Evolutionary conservation across 2,113 vertebrate genomes (phyloP).

Genomic region (Eretmodus cyanostictus): DNA sequence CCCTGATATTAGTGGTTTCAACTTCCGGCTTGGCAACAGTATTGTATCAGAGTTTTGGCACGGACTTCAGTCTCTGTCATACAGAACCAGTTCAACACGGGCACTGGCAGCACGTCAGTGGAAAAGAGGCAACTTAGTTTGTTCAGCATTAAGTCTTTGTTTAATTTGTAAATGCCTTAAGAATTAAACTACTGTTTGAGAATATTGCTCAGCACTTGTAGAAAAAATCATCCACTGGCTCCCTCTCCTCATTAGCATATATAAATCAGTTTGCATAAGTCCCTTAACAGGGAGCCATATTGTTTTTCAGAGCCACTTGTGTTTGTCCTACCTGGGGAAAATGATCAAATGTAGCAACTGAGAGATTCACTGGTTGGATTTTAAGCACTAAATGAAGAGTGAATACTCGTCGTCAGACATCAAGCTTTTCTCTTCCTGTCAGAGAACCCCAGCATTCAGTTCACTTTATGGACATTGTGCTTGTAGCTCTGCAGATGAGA

Average conservation of each 20-base stretch:
- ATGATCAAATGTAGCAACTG: background rate
- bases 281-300: background rate
- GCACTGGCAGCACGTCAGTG: background rate
- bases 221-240: background rate
- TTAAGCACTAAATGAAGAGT: background rate
- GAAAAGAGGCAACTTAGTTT: background rate
- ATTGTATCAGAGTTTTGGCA: background rate
- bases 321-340: background rate
- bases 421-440: background rate
- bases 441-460: background rate
- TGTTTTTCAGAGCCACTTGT: background rate
- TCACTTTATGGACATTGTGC: slow-evolving; percentile 21
- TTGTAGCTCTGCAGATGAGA: slow-evolving; percentile 6
- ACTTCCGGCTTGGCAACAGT: background rate
- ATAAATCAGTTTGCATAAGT: background rate
- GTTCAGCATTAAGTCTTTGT: background rate
- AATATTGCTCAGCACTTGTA: background rate
- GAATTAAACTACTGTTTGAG: background rate
- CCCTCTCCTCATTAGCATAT: background rate
- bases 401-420: background rate
- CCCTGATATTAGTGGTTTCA: background rate
- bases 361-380: background rate
- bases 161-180: background rate
- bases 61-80: background rate
- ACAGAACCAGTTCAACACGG: background rate